These are phyloP conservation scores for Solen grandis DNA, from an alignment of 1,140 invertebrate genomes.

Conservation along the genomic window DNA sequence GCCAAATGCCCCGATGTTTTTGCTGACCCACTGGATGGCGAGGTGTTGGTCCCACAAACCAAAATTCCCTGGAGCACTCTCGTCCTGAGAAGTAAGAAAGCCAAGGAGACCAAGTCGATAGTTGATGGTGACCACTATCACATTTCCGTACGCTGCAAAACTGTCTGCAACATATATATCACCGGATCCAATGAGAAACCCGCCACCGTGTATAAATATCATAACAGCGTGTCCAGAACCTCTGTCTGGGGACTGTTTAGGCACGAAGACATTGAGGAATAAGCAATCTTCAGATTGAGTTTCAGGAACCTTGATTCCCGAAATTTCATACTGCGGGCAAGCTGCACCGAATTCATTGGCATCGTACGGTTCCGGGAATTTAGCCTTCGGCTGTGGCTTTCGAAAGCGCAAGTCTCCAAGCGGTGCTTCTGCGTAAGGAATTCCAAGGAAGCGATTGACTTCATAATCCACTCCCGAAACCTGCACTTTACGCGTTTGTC, in stretches of 20 bases:
- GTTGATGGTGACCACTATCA: slow-evolving; percentile 95
- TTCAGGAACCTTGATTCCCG: too few species aligned
- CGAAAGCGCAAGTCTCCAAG: slow-evolving; percentile 92
- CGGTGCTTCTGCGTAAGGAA: slow-evolving; percentile 96
- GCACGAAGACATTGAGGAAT: slow-evolving; percentile 13
- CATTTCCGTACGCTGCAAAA: slow-evolving; percentile 87
- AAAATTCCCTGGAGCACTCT: slow-evolving; percentile 85
- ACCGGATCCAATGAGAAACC: slow-evolving; percentile 90
- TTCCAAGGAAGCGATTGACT: slow-evolving; percentile 94
- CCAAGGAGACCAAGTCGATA: slow-evolving; percentile 93
- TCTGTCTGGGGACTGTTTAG: not conserved
- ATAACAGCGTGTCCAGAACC: slow-evolving; percentile 83
- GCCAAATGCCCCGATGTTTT: slow-evolving; percentile 82
- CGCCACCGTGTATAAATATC: slow-evolving; percentile 97
- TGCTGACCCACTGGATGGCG: slow-evolving; percentile 75
- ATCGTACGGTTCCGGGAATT: slow-evolving; percentile 88
- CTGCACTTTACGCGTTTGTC: not conserved
- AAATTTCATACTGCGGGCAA: slow-evolving; percentile 39
- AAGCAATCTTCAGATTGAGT: slow-evolving; percentile 44
- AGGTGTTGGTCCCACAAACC: slow-evolving; percentile 89
- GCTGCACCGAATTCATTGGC: slow-evolving; percentile 87
- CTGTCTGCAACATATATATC: slow-evolving; percentile 95
- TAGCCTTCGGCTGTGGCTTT: slow-evolving; percentile 89
- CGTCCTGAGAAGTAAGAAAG: slow-evolving; percentile 93
- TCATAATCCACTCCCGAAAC: slow-evolving; percentile 81